Conservation (phyloP, 2,113 vertebrate species). For the Rynchops niger region DNA sequence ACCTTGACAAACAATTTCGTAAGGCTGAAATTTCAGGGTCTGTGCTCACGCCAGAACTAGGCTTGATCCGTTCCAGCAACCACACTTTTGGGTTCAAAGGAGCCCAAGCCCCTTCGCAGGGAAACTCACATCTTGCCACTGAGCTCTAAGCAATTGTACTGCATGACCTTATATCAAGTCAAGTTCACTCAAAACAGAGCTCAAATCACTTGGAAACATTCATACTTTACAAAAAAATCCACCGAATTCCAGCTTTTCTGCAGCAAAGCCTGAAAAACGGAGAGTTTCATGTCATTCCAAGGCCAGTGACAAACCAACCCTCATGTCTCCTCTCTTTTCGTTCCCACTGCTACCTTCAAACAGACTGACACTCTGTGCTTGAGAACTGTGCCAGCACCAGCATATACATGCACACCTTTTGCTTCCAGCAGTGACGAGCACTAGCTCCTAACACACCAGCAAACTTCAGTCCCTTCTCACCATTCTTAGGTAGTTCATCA, state of each 20-base stretch:
- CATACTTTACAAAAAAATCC: neutral
- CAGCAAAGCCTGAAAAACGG: neutral
- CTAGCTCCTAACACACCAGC: neutral
- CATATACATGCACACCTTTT: no score
- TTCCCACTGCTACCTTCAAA: neutral
- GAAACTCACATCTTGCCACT: neutral
- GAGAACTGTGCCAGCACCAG: neutral
- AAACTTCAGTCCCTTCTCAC: slow-evolving; percentile 77
- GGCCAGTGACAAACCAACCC: neutral
- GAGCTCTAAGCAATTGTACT: neutral
- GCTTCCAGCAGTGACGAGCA: neutral
- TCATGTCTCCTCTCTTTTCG: neutral
- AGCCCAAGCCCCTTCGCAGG: neutral
- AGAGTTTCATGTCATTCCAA: neutral
- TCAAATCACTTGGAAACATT: neutral
- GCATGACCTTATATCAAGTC: neutral
- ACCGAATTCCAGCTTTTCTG: neutral
- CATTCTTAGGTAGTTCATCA: slow-evolving; percentile 99
- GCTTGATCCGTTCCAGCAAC: neutral
- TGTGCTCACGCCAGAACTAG: neutral
- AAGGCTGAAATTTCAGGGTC: neutral
- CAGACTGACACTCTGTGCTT: neutral
- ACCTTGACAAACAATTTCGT: neutral
- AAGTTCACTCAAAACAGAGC: neutral
- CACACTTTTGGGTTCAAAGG: neutral